Evolutionary conservation across 2,797 vertebrate species (phyloP).

Genomic region (Cyclura pinguis): DNA sequence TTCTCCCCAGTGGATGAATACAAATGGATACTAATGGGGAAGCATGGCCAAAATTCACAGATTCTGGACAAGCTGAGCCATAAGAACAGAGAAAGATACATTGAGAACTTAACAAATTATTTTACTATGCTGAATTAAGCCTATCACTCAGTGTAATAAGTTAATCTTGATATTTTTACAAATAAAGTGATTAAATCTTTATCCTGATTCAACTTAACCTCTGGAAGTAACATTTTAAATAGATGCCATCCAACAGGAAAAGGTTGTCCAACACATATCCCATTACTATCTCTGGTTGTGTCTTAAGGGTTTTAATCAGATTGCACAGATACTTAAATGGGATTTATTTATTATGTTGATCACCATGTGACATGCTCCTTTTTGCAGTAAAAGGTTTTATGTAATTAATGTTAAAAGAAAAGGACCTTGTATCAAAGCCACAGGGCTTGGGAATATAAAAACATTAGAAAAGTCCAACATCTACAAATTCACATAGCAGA

Average conservation of each 20-base stretch:
- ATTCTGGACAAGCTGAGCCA: background rate
- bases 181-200: constrained; percentile 23
- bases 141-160: background rate
- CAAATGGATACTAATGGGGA: background rate
- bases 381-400: background rate
- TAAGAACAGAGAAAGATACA: background rate
- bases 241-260: background rate
- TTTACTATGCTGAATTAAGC: background rate
- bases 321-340: constrained; percentile 1
- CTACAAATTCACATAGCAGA: too few species aligned
- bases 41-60: background rate
- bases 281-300: background rate
- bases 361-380: background rate
- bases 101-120: background rate
- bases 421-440: background rate
- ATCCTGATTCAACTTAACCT: background rate
- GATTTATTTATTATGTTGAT: constrained; percentile 9
- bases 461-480: too few species aligned
- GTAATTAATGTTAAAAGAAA: background rate
- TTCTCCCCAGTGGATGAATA: background rate
- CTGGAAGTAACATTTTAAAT: constrained; percentile 5
- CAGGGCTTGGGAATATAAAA: background rate
- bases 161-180: constrained; percentile 30
- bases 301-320: constrained; percentile 21
- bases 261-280: background rate